Evolutionary conservation across 2,113 vertebrate species (phyloP), one percentile per base, ranked within the genome.

Genomic region (Platycercus adscitus): DNA sequence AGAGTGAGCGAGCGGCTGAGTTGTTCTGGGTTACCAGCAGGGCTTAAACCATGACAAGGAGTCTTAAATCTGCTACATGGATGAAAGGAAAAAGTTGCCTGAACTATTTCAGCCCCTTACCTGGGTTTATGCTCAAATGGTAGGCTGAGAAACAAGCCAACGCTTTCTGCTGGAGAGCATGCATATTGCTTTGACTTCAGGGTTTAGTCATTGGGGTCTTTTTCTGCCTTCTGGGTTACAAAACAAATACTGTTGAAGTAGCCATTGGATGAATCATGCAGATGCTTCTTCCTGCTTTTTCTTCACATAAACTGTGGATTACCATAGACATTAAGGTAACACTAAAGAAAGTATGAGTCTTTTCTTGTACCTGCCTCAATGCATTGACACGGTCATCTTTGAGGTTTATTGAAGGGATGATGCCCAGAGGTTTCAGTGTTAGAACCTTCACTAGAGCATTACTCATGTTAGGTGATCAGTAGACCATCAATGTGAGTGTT

Each of bases 401-500:
- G 41, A 56, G 6, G 49, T 55, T 49, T 39, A 6, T 39, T 39
- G n/a, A 44, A 82, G 19, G 18, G 33, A 49, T 39, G 33, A 50
- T 29, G 19, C 41, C 35, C 53, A 37, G 50, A 55, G 31, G 25
- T n/a, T 39, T 81, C 46, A 65, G 39, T 4, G 1, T 3, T 21
- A 44, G 58, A 31, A 14, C 29, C 28, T 16, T 33, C 72, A 2
- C 31, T 18, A 37, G 2, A 65, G 13, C 31, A 16, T 18, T 19
- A 9, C 29, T 33, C 23, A 0, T 9, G 13, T 46, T 15, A 9
- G 41, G 37, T 4, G 18, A 2, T 37, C 47, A 21, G 13, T 11
- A 28, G 49, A 31, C 12, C 50, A 18, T 2, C 39, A 10, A 0
- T 6, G 55, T 1, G 9, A 49, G 7, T 1, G 26, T 5, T 66